phyloP scores from a whole-genome alignment of 2,797 vertebrate species.

The Parotocinclus haroldoi region DNA sequence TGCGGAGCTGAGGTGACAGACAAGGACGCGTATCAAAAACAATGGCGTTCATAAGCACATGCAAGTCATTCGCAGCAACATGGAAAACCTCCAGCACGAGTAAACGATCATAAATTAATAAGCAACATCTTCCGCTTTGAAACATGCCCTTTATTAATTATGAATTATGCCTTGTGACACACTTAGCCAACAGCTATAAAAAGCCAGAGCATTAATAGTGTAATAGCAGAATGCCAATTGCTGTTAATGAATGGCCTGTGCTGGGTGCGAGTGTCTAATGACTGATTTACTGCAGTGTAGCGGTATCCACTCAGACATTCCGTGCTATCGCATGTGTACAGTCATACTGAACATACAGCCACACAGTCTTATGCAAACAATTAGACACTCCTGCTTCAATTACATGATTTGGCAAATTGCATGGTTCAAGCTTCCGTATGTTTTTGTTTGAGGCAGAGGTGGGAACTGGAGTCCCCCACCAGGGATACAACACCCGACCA shows the following conservation, averaged over 20 bases:
- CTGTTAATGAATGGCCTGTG: not conserved
- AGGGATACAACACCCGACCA: no score
- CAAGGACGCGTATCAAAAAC: constrained; percentile 21
- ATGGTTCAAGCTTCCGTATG: no score
- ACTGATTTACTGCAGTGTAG: no score
- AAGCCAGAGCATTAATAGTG: constrained; percentile 17
- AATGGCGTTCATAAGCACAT: not conserved
- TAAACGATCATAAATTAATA: constrained; percentile 22
- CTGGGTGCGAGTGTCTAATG: no score
- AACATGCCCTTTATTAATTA: constrained; percentile 48
- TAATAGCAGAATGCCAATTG: constrained; percentile 29
- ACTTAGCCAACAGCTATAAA: constrained; percentile 25
- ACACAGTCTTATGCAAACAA: no score
- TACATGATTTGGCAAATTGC: no score
- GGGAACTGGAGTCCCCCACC: no score
- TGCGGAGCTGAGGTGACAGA: constrained; percentile 59
- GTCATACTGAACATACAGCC: no score
- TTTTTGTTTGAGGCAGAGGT: no score
- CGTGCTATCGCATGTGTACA: no score
- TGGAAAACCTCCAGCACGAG: not conserved
- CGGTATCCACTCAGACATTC: no score
- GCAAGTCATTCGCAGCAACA: not conserved
- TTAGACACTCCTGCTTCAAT: no score
- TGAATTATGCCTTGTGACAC: constrained; percentile 34
- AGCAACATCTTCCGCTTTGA: constrained; percentile 27